Conservation (phyloP, 2,888 invertebrate genomes). For the Rhingia rostrata region DNA sequence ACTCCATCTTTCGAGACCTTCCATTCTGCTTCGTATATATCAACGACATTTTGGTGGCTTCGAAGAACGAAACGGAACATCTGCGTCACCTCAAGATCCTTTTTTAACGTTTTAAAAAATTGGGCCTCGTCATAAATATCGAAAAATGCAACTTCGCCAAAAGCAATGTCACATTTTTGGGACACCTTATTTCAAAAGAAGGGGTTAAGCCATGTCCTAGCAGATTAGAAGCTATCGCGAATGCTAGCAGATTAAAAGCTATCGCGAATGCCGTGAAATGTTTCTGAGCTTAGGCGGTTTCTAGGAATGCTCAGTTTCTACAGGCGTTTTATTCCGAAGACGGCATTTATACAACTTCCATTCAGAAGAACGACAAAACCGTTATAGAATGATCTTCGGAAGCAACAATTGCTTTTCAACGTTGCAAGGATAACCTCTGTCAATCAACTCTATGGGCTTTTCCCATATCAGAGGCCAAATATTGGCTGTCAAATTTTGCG, state of each 20-base stretch:
- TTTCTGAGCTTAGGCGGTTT: conserved; percentile 63
- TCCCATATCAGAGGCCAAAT: no score
- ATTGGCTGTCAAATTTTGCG: no score
- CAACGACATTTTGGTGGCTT: conserved; percentile 43
- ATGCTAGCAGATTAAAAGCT: no score
- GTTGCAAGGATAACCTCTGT: no score
- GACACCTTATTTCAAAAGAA: conserved; percentile 40
- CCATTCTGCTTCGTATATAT: conserved; percentile 1
- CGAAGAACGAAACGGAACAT: conserved; percentile 61
- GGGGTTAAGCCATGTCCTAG: conserved; percentile 63
- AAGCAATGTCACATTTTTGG: conserved; percentile 33
- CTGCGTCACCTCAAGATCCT: conserved; percentile 39
- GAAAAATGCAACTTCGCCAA: conserved; percentile 54
- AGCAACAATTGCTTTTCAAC: no score
- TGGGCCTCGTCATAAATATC: conserved; percentile 74
- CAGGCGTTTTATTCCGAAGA: conserved; percentile 13
- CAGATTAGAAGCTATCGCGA: conserved; percentile 48
- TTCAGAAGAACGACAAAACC: no score
- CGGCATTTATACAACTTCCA: no score
- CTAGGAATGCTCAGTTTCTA: conserved; percentile 72
- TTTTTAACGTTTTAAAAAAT: conserved; percentile 54
- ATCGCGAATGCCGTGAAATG: conserved; percentile 48
- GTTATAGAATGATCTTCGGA: no score
- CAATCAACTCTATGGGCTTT: no score
- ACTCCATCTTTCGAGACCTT: background rate